Evolutionary conservation across 1,140 invertebrate species (phyloP).

Genomic region (Drosophila seguyi): DNA sequence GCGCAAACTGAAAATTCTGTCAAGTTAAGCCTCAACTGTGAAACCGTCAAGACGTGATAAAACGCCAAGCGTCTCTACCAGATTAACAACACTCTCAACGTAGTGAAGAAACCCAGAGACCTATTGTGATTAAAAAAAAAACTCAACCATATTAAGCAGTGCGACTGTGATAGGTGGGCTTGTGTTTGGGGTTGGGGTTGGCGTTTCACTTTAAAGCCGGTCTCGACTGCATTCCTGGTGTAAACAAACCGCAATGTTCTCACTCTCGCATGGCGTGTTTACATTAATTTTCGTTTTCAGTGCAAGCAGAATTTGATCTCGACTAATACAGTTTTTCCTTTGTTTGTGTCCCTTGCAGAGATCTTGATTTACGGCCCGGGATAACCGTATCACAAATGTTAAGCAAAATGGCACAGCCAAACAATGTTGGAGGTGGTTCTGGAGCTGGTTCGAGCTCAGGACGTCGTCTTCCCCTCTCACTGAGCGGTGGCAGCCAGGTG

Average conservation of each 20-base stretch:
- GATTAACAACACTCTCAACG: slow-evolving; percentile 23
- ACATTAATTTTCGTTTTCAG: slow-evolving; percentile 46
- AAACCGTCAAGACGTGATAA: slow-evolving; percentile 49
- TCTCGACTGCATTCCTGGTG: slow-evolving; percentile 44
- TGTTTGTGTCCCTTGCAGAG: slow-evolving; percentile 48
- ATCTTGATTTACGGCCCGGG: slow-evolving; percentile 43
- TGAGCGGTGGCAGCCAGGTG: slow-evolving; percentile 38
- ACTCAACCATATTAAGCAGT: slow-evolving; percentile 24
- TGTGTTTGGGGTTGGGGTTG: slow-evolving; percentile 11
- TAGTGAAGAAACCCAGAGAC: slow-evolving; percentile 1
- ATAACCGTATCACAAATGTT: slow-evolving; percentile 49
- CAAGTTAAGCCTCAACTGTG: slow-evolving; percentile 31
- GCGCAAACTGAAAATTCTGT: neutral
- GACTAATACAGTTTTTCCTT: slow-evolving; percentile 4
- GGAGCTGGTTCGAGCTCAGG: slow-evolving; percentile 29
- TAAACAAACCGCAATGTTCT: slow-evolving; percentile 59
- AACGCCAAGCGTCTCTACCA: slow-evolving; percentile 54
- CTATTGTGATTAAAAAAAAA: slow-evolving; percentile 58
- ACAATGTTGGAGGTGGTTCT: slow-evolving; percentile 46
- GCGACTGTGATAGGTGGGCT: slow-evolving; percentile 58
- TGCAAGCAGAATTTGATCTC: neutral
- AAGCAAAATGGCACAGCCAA: slow-evolving; percentile 75
- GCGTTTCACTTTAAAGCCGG: slow-evolving; percentile 21
- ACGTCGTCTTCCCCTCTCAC: slow-evolving; percentile 66
- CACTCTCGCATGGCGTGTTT: slow-evolving; percentile 37